These are phyloP conservation scores for Siniperca undulata DNA, from an alignment of 2,797 vertebrate genomes.

Conservation along the genomic window DNA sequence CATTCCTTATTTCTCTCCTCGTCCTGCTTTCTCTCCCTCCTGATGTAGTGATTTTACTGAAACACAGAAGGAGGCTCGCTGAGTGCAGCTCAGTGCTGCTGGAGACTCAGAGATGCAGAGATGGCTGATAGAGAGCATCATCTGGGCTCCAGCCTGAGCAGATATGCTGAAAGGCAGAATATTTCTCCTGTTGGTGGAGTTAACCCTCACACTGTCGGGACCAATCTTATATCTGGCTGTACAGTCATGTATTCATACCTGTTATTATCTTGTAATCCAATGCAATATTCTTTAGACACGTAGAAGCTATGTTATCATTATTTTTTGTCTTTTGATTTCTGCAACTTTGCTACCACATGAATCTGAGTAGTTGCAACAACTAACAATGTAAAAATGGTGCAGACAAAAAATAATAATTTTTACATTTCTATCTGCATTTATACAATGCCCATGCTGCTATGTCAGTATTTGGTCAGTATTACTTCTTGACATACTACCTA, in stretches of 20 bases:
- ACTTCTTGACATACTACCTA: neutral
- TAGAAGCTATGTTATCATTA: neutral
- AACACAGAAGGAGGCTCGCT: slow-evolving; percentile 32
- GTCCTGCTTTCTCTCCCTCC: slow-evolving; percentile 6
- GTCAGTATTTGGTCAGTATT: neutral
- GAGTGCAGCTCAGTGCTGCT: slow-evolving; percentile 29
- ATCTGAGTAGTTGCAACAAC: neutral
- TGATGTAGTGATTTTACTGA: slow-evolving; percentile 26
- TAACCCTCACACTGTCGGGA: neutral
- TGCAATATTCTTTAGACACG: neutral
- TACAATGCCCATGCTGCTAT: neutral
- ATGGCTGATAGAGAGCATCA: neutral
- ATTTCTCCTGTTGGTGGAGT: neutral
- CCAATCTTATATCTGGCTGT: neutral
- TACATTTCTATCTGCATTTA: neutral
- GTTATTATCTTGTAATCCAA: neutral
- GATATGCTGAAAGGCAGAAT: neutral
- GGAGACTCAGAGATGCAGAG: slow-evolving; percentile 40
- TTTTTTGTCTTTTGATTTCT: too few relatives aligned
- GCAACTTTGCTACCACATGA: neutral
- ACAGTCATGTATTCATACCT: neutral
- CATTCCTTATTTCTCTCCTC: neutral
- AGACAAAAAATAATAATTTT: neutral
- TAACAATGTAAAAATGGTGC: neutral
- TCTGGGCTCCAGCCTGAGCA: neutral